Conservation (phyloP, 1,140 invertebrate species). For the Drosophila fuyamai region DNA sequence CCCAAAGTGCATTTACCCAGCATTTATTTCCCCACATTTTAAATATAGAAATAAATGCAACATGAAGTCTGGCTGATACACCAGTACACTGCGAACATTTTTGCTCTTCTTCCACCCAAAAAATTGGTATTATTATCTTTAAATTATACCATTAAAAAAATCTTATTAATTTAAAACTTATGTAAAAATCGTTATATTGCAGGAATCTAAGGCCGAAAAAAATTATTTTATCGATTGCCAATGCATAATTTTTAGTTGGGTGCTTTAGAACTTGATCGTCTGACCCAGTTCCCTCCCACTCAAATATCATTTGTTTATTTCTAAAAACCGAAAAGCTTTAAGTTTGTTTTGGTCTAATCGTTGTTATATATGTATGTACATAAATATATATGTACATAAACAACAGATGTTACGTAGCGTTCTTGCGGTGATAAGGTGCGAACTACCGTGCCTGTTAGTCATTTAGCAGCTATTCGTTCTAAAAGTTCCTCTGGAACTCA, state of each 20-base stretch:
- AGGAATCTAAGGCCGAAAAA: not conserved
- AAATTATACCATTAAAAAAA: no score
- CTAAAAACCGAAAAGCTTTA: slow-evolving; percentile 37
- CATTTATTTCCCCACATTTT: slow-evolving; percentile 5
- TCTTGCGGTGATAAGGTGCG: slow-evolving; percentile 32
- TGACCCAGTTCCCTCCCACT: slow-evolving; percentile 46
- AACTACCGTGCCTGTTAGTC: slow-evolving; percentile 29
- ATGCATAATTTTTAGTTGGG: not conserved
- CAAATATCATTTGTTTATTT: slow-evolving; percentile 22
- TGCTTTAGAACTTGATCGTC: slow-evolving; percentile 39
- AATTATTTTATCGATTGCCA: not conserved
- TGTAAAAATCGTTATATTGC: no score
- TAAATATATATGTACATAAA: slow-evolving; percentile 1
- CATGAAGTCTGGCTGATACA: not conserved
- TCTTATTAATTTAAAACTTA: not conserved
- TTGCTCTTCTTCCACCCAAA: not conserved
- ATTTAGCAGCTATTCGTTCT: slow-evolving; percentile 16
- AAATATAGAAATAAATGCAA: slow-evolving; percentile 4
- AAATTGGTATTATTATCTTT: no score
- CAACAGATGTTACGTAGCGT: slow-evolving; percentile 28
- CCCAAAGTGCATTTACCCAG: slow-evolving; percentile 35
- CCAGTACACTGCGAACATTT: not conserved
- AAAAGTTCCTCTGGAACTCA: slow-evolving; percentile 18
- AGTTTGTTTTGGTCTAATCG: slow-evolving; percentile 43
- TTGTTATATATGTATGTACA: slow-evolving; percentile 11